These are phyloP conservation scores for Numenius arquata DNA, from an alignment of 2,113 vertebrate species.

Conservation along the genomic window DNA sequence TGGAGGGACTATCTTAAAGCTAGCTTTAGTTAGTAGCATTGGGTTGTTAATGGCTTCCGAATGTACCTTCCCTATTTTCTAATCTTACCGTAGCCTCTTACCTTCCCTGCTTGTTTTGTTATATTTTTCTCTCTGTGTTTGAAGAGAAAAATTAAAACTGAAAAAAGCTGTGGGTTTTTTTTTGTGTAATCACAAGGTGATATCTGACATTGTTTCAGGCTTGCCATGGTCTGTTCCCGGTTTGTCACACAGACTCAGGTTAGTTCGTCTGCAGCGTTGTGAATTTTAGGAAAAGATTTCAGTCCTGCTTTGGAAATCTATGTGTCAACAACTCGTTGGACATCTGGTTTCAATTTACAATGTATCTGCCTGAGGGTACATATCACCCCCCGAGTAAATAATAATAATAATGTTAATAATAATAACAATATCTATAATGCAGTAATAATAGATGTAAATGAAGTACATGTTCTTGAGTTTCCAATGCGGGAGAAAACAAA, in stretches of 20 bases:
- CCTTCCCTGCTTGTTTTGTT: neutral
- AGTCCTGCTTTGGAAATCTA: conserved; percentile 61
- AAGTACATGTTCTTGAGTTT: conserved; percentile 61
- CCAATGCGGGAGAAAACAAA: conserved; percentile 54
- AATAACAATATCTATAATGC: conserved; percentile 64
- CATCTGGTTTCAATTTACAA: conserved; percentile 74
- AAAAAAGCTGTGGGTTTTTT: neutral
- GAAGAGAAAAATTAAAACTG: neutral
- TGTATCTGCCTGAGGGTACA: conserved; percentile 25
- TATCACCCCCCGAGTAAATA: conserved; percentile 57
- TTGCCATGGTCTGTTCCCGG: neutral
- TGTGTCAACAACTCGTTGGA: conserved; percentile 61
- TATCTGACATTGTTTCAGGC: neutral
- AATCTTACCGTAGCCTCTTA: neutral
- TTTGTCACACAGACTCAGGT: neutral
- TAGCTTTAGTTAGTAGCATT: conserved; percentile 1
- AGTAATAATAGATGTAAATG: conserved; percentile 67
- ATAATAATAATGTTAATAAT: conserved; percentile 65
- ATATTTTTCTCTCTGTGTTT: neutral
- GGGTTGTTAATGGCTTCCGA: conserved; percentile 51
- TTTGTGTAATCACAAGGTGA: neutral
- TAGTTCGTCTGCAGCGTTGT: neutral
- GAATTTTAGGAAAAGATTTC: conserved; percentile 45
- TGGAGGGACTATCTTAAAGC: conserved; percentile 22
- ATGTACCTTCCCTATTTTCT: conserved; percentile 33